These are phyloP conservation scores for Coptodon bakossiorum DNA, from an alignment of 2,113 vertebrate genomes.

Conservation along the genomic window DNA sequence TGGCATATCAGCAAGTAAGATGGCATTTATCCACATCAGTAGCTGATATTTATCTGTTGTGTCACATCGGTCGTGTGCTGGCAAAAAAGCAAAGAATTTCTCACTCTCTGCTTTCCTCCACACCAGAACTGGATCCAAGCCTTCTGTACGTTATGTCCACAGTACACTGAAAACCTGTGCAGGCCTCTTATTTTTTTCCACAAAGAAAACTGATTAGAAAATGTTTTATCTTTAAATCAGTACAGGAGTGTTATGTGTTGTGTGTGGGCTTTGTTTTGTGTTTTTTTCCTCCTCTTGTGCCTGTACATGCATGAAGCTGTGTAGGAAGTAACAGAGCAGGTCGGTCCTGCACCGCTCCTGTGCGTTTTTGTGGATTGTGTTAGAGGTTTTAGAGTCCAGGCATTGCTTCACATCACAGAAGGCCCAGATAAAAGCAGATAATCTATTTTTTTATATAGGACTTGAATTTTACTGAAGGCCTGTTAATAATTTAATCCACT, in stretches of 20 bases:
- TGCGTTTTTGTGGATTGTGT: background rate
- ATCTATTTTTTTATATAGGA: background rate
- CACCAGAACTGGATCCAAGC: background rate
- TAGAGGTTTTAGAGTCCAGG: background rate
- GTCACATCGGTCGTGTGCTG: background rate
- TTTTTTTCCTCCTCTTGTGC: background rate
- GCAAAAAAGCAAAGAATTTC: background rate
- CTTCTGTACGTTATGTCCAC: background rate
- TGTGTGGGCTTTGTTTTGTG: background rate
- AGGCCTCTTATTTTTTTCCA: background rate
- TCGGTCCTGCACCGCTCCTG: rapidly evolving
- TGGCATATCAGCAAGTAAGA: background rate
- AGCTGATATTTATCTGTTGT: background rate
- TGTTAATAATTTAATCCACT: background rate
- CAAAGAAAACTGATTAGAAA: background rate
- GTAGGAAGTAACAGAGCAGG: background rate
- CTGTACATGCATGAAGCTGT: slow-evolving; percentile 7
- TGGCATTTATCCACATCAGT: background rate
- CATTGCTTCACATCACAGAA: background rate
- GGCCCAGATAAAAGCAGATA: background rate
- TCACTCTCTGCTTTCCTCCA: background rate
- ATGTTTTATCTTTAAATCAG: background rate
- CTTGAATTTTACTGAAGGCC: background rate
- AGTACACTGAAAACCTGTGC: background rate
- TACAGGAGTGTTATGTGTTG: background rate